Evolutionary conservation across 2,888 invertebrate genomes (phyloP), one percentile per base, ranked within the genome.

Genomic region (Drosophila kanekoi): DNA sequence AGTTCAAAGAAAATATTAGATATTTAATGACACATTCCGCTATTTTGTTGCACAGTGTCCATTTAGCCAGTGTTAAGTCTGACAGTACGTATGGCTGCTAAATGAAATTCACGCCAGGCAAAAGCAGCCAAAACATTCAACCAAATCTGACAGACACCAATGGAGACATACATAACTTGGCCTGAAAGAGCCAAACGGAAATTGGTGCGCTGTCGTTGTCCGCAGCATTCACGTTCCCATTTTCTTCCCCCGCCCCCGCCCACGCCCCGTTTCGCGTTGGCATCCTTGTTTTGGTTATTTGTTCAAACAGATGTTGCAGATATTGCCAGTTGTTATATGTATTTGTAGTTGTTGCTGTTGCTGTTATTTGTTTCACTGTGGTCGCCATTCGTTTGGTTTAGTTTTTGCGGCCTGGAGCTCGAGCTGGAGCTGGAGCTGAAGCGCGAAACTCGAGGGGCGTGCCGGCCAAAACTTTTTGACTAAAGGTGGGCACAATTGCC

Each of bases 221-320:
- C 37, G 43, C 71, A 28, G 43, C 71, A 28, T 41, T 47, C 37
- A 18, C 52, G 41, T 37, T 45, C 11, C 47, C 48, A 45, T 35
- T 54, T 32, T 13, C 48, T 6, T 45, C 11, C 65, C 40, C 8
- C 45, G 9, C 11, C 1, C 4, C 20, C 16, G 0, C 6, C 11
- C n/a, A n/a, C n/a, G n/a, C 3, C 33, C 13, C 10, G 37, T 5
- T 13, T 41, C 28, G n/a, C 49, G 16, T 58, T 44, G 49, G 72
- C 54, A 77, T 81, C 35, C 71, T 78, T 77, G 83, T 87, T 82
- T 80, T 62, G 71, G 62, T 69, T 88, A 88, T 88, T 86, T 82
- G 88, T 88, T 82, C 58, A 64, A 83, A 69, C 82, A 82, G 82
- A 86, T 82, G 82, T 71, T 83, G 88, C 88, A 77, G 28, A 70